A percentile compares a stretch with the other conserved stretches of the same genome.
Conservation (phyloP, 2,113 vertebrate genomes). For the Scalopus aquaticus region DNA sequence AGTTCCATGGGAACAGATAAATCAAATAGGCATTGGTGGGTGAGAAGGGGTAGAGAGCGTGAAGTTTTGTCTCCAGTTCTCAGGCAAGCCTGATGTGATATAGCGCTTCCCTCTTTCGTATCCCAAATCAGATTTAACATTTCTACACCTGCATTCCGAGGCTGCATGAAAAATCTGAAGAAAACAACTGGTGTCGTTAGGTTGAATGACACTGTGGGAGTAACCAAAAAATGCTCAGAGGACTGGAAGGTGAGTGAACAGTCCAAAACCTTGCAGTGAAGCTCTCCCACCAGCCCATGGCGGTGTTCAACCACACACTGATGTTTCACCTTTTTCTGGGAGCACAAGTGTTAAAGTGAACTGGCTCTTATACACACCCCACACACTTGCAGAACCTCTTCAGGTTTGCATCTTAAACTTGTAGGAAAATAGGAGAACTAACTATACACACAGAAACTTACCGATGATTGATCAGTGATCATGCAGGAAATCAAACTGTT, state of each 20-base stretch:
- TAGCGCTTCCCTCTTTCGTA: not conserved
- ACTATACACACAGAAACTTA: not conserved
- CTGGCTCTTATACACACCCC: not conserved
- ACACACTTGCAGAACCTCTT: not conserved
- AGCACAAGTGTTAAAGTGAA: not conserved
- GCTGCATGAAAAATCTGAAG: slow-evolving; percentile 90
- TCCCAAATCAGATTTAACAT: slow-evolving; percentile 89
- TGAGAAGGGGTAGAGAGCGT: not conserved
- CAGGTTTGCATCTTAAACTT: not conserved
- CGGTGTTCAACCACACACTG: not conserved
- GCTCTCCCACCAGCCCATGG: accelerated
- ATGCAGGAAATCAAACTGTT: not conserved
- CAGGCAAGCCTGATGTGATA: too few relatives aligned
- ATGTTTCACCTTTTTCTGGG: not conserved
- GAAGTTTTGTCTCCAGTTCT: not conserved
- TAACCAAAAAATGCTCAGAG: slow-evolving; percentile 90
- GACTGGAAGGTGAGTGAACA: slow-evolving; percentile 88
- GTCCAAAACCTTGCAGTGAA: not conserved
- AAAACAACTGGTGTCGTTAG: slow-evolving; percentile 63
- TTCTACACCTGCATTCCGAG: slow-evolving; percentile 89
- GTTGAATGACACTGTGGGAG: slow-evolving; percentile 87
- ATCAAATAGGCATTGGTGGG: not conserved
- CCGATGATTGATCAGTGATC: not conserved
- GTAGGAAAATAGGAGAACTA: not conserved
- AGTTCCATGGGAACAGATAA: not conserved